Evolutionary conservation across 2,113 vertebrate species (phyloP), one percentile per base, ranked within the genome.

Genomic region (Gymnogyps californianus): DNA sequence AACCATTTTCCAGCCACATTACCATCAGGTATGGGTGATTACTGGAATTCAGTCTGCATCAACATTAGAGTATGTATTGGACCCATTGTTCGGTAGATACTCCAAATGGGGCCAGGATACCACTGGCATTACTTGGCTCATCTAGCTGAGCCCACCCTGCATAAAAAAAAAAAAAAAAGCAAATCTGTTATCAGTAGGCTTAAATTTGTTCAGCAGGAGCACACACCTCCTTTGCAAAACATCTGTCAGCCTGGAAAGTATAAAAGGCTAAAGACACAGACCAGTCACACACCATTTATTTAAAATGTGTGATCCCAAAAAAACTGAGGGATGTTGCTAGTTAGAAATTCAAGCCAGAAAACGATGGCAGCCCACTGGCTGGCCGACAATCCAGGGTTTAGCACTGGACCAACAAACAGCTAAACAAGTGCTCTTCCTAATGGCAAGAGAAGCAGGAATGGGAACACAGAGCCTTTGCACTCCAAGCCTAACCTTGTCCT

Each of bases 281-380:
- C 16, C 25, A 75, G 7, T 61, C n/a, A 79, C 28, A 9, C 17
- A 10, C 7, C 24, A 34, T 58, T 84, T 86, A 55, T 70, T 66
- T 75, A 51, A 91, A 87, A 71, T 12, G 2, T 64, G 13, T 13
- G 12, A 61, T 58, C 32, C 29, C 47, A 36, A 55, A 90, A 84
- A 75, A 91, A 40, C 12, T 58, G 21, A 76, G 31, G n/a, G 40
- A 44, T 0, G 1, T 79, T 76, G 55, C 19, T 40, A 88, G 40
- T 12, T 94, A 47, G 24, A 82, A 95, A 62, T 20, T 15, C 15
- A 85, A 76, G 46, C 14, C 46, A 89, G 51, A 46, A 82, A 87
- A 47, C 0, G 0, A 66, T 11, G 71, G 22, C n/a, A 75, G 20
- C 9, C 26, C 3, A 1, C 21, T 58, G 42, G 36, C 49, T 3